Conservation (phyloP, 2,113 vertebrate genomes). For the Hemiscyllium ocellatum region DNA sequence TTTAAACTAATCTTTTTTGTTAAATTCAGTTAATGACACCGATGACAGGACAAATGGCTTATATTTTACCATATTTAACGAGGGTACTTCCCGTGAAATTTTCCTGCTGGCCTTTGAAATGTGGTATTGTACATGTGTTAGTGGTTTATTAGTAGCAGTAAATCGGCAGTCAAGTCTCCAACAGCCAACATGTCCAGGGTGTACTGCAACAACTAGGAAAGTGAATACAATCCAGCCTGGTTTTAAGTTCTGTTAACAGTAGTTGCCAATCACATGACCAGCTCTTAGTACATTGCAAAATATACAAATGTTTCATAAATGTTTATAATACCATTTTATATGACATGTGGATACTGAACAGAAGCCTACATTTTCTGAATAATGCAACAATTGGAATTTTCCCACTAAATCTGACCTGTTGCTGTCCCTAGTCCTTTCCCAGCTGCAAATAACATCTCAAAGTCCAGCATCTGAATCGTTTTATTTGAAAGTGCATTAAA, state of each 20-base stretch:
- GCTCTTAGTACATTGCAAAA: constrained; percentile 22
- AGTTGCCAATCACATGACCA: not conserved
- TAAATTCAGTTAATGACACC: constrained; percentile 14
- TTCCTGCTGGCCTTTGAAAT: constrained; percentile 2
- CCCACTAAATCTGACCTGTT: constrained; percentile 2
- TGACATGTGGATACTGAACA: not conserved
- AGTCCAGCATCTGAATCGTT: not conserved
- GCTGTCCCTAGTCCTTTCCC: not conserved
- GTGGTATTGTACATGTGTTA: constrained; percentile 32
- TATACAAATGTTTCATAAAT: constrained; percentile 25
- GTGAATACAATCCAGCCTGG: not conserved
- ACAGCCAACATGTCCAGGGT: constrained; percentile 17
- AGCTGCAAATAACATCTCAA: not conserved
- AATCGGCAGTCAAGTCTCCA: constrained; percentile 23
- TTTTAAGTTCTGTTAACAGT: constrained; percentile 12
- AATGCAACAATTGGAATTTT: not conserved
- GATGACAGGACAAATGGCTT: constrained; percentile 31
- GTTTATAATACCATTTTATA: constrained; percentile 24
- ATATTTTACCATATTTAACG: constrained; percentile 32
- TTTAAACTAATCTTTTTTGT: constrained; percentile 33
- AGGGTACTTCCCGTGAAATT: constrained; percentile 26
- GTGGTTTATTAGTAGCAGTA: constrained; percentile 33
- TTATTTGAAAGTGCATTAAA: not conserved
- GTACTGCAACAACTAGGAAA: not conserved
- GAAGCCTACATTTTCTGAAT: not conserved